Percentiles rank a stretch among this genome's conserved stretches.
These are phyloP conservation scores for Rhabdophis nuchalis DNA, from an alignment of 2,797 vertebrate species.

Conservation along the genomic window DNA sequence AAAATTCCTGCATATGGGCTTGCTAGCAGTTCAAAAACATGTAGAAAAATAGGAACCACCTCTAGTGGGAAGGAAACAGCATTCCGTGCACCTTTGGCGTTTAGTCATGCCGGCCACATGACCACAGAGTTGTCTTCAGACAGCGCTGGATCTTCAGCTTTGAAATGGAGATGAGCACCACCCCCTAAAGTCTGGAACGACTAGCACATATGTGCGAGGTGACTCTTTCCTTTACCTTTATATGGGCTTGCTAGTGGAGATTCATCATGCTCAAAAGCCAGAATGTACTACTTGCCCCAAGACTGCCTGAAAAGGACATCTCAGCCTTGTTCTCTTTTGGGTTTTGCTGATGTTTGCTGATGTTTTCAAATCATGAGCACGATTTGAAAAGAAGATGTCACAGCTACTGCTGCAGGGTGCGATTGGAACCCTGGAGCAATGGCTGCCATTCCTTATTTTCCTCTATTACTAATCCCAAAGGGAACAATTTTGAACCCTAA, in stretches of 20 bases:
- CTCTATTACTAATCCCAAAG: conserved; percentile 1
- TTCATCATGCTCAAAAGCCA: rapidly evolving
- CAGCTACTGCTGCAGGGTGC: not conserved
- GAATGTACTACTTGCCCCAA: not conserved
- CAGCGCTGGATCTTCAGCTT: no score
- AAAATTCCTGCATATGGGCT: not conserved
- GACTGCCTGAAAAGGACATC: not conserved
- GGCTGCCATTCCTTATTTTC: not conserved
- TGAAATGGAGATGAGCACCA: no score
- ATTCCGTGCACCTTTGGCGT: no score
- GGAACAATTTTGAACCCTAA: conserved; percentile 17
- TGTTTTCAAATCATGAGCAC: not conserved
- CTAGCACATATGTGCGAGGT: no score
- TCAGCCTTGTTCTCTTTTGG: rapidly evolving
- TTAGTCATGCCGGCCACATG: no score
- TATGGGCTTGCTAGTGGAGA: rapidly evolving
- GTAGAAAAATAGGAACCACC: no score
- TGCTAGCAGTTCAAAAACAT: not conserved
- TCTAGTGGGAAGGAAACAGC: no score
- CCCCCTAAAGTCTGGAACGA: no score
- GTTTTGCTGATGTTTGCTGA: not conserved
- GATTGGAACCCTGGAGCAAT: not conserved
- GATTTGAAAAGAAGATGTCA: not conserved
- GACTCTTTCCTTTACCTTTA: not conserved
- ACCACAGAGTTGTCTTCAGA: no score